phyloP scores from a whole-genome alignment of 1,140 invertebrate genomes.

The Lanistes nyassanus region DNA sequence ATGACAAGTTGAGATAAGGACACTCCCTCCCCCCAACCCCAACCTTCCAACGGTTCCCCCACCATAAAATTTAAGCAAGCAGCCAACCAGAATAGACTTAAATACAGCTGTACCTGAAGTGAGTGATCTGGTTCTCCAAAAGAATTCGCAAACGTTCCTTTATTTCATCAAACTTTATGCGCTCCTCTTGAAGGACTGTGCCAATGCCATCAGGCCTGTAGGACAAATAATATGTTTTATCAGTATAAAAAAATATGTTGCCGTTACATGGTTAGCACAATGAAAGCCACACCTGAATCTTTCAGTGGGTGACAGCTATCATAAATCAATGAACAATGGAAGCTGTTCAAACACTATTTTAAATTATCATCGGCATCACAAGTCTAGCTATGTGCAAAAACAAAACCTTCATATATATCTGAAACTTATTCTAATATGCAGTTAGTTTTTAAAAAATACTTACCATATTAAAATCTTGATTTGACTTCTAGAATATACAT shows the following conservation, averaged over 20 bases:
- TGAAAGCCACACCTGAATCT: too few species aligned
- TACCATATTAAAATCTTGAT: neutral
- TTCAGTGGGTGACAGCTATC: too few species aligned
- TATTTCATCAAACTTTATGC: slow-evolving; percentile 97
- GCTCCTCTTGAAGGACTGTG: slow-evolving; percentile 96
- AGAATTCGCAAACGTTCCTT: slow-evolving; percentile 93
- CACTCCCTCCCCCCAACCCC: neutral
- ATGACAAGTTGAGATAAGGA: too few species aligned
- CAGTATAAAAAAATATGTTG: too few species aligned
- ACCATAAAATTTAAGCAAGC: neutral
- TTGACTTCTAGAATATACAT: neutral
- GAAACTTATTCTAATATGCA: too few species aligned
- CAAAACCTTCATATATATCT: too few species aligned
- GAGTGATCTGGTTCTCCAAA: slow-evolving; percentile 98
- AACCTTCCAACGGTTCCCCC: neutral
- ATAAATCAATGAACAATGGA: too few species aligned
- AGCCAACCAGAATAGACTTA: neutral
- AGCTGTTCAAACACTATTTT: too few species aligned
- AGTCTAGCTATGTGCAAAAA: too few species aligned
- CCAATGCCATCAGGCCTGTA: slow-evolving; percentile 95
- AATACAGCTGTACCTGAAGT: slow-evolving; percentile 81
- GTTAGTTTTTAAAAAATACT: neutral
- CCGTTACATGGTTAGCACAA: too few species aligned
- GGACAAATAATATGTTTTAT: too few species aligned
- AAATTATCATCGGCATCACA: too few species aligned